Conservation (phyloP, 1,140 invertebrate genomes). For the Linepithema humile region DNA sequence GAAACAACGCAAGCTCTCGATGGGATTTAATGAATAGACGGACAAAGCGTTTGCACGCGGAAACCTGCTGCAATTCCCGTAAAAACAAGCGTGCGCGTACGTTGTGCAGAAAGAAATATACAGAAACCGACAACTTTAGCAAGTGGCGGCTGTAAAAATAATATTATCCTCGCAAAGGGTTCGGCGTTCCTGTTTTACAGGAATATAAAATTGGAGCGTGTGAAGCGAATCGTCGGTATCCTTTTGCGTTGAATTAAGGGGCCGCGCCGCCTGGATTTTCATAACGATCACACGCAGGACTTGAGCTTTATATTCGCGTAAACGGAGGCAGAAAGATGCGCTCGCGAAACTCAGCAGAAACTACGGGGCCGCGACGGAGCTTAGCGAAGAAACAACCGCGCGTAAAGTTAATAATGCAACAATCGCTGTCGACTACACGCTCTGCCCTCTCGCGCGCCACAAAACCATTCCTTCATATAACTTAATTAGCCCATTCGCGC, state of each 20-base stretch:
- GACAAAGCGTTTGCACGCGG: neutral
- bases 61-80: conserved; percentile 3
- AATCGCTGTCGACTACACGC: conserved; percentile 57
- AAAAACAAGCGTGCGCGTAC: neutral
- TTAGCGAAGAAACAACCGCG: conserved; percentile 50
- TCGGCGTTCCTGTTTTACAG: conserved; percentile 14
- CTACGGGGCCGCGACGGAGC: conserved; percentile 31
- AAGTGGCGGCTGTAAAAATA: conserved; percentile 32
- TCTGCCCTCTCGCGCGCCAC: neutral
- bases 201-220: neutral
- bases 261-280: conserved; percentile 16
- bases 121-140: neutral
- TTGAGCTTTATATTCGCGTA: conserved; percentile 56
- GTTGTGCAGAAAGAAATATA: neutral
- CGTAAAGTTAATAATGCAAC: conserved; percentile 59
- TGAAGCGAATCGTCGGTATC: conserved; percentile 19
- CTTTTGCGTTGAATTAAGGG: conserved; percentile 32
- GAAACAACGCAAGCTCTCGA: neutral
- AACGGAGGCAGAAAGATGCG: conserved; percentile 48
- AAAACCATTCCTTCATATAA: conserved; percentile 40
- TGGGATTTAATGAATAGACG: neutral
- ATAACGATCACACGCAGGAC: conserved; percentile 56
- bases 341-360: conserved; percentile 34
- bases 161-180: conserved; percentile 20
- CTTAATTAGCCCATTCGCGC: conserved; percentile 34